phyloP scores from a whole-genome alignment of 2,113 vertebrate species.

The Cephalopterus ornatus region DNA sequence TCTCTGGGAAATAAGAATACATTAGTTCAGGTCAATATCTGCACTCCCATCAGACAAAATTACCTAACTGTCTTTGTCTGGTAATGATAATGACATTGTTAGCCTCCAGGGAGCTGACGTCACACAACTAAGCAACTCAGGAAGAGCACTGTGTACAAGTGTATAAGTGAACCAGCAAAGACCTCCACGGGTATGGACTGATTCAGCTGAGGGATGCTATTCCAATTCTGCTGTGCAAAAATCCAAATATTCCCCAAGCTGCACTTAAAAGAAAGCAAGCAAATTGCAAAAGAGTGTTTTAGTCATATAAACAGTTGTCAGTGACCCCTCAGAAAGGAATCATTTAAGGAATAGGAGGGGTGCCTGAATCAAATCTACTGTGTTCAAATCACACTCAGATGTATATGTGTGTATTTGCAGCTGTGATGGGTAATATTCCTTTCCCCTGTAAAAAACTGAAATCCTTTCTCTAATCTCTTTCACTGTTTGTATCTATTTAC shows the following conservation, averaged over 20 bases:
- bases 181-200: not conserved
- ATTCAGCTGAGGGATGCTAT: not conserved
- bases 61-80: conserved; percentile 63
- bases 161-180: not conserved
- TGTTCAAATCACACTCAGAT: not conserved
- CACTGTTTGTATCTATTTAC: not conserved
- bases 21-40: conserved; percentile 66
- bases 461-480: not conserved
- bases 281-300: not conserved
- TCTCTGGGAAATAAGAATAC: conserved; percentile 57
- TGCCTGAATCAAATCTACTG: not conserved
- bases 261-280: not conserved
- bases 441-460: not conserved
- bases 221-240: not conserved
- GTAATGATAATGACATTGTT: conserved; percentile 47
- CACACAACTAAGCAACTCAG: conserved; percentile 5
- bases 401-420: not conserved
- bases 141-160: not conserved
- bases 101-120: conserved; percentile 53
- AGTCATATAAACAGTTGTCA: not conserved
- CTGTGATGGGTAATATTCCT: not conserved
- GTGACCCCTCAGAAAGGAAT: not conserved
- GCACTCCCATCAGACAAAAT: conserved; percentile 55
- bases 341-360: not conserved
- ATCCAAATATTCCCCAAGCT: not conserved